phyloP scores from a whole-genome alignment of 2,113 vertebrate species.

The Cryptoleucopteryx plumbea region DNA sequence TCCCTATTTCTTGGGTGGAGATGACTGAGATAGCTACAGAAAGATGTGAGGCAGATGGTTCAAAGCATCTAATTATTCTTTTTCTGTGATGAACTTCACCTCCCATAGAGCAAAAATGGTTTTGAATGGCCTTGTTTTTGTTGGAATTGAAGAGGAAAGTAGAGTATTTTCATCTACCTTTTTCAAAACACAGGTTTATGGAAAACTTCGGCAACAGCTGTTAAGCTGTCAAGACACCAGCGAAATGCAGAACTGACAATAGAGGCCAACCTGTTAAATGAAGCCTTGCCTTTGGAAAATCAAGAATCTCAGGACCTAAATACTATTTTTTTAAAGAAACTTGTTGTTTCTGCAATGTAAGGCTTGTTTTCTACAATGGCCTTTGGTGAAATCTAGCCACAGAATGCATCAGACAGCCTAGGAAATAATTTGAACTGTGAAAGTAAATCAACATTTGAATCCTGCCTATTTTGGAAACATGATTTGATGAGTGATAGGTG shows the following conservation, averaged over 20 bases:
- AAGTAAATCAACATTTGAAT: neutral
- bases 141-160: constrained; percentile 23
- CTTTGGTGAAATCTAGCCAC: neutral
- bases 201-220: constrained; percentile 52
- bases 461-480: neutral
- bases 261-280: constrained; percentile 31
- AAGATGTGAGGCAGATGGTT: neutral
- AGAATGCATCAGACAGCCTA: neutral
- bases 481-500: neutral
- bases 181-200: constrained; percentile 44
- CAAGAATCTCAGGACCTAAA: neutral
- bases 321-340: neutral
- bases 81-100: neutral
- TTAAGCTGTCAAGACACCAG: constrained; percentile 37
- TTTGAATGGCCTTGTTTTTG: constrained; percentile 43
- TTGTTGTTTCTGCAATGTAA: neutral
- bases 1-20: neutral
- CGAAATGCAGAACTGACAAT: constrained; percentile 24
- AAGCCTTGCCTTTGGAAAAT: constrained; percentile 14
- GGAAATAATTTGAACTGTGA: neutral
- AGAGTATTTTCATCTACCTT: constrained; percentile 40
- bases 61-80: neutral
- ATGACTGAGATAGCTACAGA: neutral
- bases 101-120: neutral
- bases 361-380: neutral